Evolutionary conservation across 1,140 invertebrate species (phyloP), one percentile per base, ranked within the genome.

Genomic region (Sycobia sp.): DNA sequence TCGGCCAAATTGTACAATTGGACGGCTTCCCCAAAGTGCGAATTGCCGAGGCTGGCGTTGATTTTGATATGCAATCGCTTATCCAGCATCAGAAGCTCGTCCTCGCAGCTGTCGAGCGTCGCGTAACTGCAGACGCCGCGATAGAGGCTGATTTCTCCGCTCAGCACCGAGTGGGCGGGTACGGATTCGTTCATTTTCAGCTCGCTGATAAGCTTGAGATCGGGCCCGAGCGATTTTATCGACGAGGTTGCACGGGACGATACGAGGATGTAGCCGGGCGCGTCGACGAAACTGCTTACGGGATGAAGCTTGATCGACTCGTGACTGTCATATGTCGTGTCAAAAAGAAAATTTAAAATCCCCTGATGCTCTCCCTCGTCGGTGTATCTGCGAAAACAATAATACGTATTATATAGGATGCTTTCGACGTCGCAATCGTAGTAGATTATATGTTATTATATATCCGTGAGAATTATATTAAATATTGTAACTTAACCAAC

Each of bases 1-100:
- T 58, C 55, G 1, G n/a, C 29, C 4, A 58, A 34, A 16, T 47
- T 58, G 32, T 47, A 47, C 16, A 58, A 20, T 25, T 41, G 16
- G 32, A 14, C 10, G 10, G 16, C n/a, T 10, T 13, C 16, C 9
- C 11, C 43, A 13, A 29, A 56, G 9, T 56, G 23, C 0, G 38
- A 13, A 0, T 43, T 20, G n/a, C 14, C 32, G 14, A 56, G 18
- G 2, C 14, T 18, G 3, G 32, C 25, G 25, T 20, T 27, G 4
- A 25, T 4, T 27, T 47, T 46, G 3, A 46, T 18, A 23, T 58
- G 46, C 5, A 58, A 18, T 16, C 55, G 27, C 4, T 22, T n/a
- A 11, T 58, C 55, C 4, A 58, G 11, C 11, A 44, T 56, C 7
- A 58, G 13, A 16, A 41, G 47, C 29, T 47, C 29, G 20, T 4